Conservation (phyloP, 2,113 vertebrate species). For the Erythrolamprus reginae region DNA sequence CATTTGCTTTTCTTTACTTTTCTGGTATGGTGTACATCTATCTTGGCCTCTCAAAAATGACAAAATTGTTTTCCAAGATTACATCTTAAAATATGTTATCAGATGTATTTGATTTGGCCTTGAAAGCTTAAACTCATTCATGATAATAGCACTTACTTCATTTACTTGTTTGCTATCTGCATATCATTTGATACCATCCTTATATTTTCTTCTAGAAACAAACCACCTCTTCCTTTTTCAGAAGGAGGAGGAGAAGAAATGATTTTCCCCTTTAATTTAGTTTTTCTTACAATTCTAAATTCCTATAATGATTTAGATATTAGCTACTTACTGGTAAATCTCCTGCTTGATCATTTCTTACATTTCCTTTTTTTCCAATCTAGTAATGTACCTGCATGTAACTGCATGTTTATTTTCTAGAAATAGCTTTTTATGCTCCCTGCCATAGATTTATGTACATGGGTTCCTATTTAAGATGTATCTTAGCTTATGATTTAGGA, state of each 20-base stretch:
- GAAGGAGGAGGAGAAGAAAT: background rate
- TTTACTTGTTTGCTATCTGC: background rate
- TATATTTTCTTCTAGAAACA: background rate
- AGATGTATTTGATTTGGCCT: background rate
- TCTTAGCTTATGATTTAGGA: background rate
- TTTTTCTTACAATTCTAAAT: background rate
- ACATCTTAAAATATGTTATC: background rate
- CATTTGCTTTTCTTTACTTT: background rate
- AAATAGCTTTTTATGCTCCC: background rate
- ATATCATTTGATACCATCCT: background rate
- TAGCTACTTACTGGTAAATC: background rate
- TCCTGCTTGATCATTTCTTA: background rate
- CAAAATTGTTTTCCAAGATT: background rate
- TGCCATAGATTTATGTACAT: background rate
- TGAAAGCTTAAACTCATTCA: background rate
- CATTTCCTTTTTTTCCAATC: background rate
- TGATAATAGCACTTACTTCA: background rate
- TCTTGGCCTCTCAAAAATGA: background rate
- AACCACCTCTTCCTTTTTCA: background rate
- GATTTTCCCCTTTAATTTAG: background rate
- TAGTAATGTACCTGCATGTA: background rate
- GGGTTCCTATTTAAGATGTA: background rate
- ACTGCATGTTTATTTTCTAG: background rate
- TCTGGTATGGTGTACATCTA: background rate
- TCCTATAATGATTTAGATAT: background rate